Evolutionary conservation across 1,140 invertebrate species (phyloP).

Genomic region (Nasonia vitripennis): DNA sequence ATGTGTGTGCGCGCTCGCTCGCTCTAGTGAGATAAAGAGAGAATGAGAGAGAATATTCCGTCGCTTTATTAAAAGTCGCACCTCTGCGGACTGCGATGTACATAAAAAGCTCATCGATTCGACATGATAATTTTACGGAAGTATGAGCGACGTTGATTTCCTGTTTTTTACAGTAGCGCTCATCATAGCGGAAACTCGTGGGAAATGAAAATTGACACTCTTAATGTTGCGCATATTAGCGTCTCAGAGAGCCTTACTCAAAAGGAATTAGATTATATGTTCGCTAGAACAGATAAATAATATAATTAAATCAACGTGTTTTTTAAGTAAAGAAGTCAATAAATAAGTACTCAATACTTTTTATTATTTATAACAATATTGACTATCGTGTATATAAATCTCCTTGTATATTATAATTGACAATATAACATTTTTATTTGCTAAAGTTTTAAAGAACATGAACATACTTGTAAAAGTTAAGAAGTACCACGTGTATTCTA

Average conservation of each 20-base stretch:
- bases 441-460: no score
- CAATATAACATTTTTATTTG: no score
- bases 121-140: slow-evolving; percentile 54
- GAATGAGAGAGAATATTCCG: background rate
- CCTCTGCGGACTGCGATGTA: background rate
- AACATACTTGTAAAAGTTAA: no score
- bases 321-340: no score
- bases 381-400: no score
- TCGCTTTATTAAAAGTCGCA: slow-evolving; percentile 16
- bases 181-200: background rate
- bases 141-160: slow-evolving; percentile 4
- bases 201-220: slow-evolving; percentile 18
- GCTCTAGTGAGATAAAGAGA: background rate
- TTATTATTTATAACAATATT: no score
- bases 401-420: no score
- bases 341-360: no score
- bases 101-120: slow-evolving; percentile 52
- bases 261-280: background rate
- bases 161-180: background rate
- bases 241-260: background rate
- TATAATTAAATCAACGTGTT: no score
- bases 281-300: background rate
- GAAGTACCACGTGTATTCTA: no score
- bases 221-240: background rate
- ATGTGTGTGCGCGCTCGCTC: background rate